Base-by-base conservation (phyloP, 2,113 vertebrate genomes). In the Leptobrachium leishanense region DNA sequence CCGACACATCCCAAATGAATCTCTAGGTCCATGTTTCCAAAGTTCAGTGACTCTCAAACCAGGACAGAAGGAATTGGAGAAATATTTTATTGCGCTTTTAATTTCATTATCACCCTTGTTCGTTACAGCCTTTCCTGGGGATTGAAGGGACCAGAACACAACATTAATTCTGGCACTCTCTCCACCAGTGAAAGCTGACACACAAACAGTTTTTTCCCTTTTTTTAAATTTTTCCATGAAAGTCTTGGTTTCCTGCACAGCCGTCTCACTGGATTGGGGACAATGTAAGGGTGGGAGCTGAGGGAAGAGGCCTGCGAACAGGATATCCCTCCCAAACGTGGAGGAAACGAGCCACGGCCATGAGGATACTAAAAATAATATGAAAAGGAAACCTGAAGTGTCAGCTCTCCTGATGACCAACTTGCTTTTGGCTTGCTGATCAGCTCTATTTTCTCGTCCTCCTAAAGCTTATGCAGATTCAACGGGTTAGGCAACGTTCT, bases 321-420 rank as follows among this genome's bases (percentile, higher is more conserved):
- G 78, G 78, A 80, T 80, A 68, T 74, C 64, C 78, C 64, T 74
- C 69, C 77, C 65, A 74, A 43, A 54, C 6, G 5, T 2, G 43
- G 78, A 62, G 72, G 72, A 80, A 80, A 80, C 53, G 74, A 64
- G 64, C 72, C 6, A 70, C 20, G 12, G 46, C 50, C 46, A 54
- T 39, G n/a, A 80, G 62, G 43, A 53, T 62, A 64, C 78, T 80
- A 74, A 80, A 80, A 80, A 80, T 80, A 74, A 57, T 41, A 62
- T 41, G 43, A 6, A 80, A 74, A 67, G 77, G 71, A 68, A 68
- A 46, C 40, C 40, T 74, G 40, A 44, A 68, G 71, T 68, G 72
- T 68, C 13, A 40, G 78, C 78, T 68, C 65, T 5, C 53, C 20
- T 62, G 64, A 65, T 71, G n/a, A 74, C 20, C 78, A 73, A 39